Conservation (phyloP, 2,888 invertebrate genomes). For the Limnephilus marmoratus region DNA sequence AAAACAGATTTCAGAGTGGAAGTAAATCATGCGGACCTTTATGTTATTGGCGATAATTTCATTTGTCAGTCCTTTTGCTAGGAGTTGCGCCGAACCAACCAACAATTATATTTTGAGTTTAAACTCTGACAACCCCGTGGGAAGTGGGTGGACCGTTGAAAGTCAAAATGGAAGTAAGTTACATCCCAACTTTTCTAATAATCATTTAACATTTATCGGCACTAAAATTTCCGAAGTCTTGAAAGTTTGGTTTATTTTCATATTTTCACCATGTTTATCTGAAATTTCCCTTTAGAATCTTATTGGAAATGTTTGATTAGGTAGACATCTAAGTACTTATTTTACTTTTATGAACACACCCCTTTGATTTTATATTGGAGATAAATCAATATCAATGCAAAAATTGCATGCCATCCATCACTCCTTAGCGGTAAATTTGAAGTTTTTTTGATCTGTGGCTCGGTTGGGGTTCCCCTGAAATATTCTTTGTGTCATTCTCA, state of each 20-base stretch:
- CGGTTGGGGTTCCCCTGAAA: too few species aligned
- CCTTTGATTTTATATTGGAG: neutral
- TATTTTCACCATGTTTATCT: neutral
- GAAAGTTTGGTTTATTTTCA: neutral
- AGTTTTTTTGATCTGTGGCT: too few species aligned
- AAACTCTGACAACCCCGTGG: constrained; percentile 61
- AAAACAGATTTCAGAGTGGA: neutral
- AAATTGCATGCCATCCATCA: too few species aligned
- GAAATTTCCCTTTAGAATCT: neutral
- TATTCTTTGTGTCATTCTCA: too few species aligned
- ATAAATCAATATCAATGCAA: neutral
- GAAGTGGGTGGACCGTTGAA: constrained; percentile 70
- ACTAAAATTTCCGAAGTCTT: neutral
- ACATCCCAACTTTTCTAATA: too few species aligned
- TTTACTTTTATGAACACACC: neutral
- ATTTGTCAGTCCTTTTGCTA: constrained; percentile 25
- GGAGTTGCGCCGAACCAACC: constrained; percentile 48
- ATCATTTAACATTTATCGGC: neutral
- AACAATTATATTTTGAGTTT: constrained; percentile 61
- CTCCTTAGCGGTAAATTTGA: neutral
- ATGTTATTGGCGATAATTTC: constrained; percentile 26
- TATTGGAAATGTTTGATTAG: neutral
- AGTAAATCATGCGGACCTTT: constrained; percentile 21
- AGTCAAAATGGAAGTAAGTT: constrained; percentile 74
- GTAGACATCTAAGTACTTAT: neutral